These are phyloP conservation scores for Tuta absoluta DNA, from an alignment of 2,888 invertebrate genomes.

Conservation along the genomic window DNA sequence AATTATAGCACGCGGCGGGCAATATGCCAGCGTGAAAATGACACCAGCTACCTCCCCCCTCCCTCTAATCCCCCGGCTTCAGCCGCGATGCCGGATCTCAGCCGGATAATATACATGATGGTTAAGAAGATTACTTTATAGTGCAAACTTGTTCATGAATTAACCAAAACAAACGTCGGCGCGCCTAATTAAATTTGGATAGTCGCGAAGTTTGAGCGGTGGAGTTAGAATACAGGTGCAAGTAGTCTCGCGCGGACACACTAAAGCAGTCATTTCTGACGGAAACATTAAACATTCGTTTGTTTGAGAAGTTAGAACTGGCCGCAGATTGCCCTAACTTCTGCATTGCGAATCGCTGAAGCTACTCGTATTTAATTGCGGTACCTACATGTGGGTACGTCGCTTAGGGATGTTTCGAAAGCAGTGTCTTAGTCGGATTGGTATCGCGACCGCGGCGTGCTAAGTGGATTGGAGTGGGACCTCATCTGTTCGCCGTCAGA, in stretches of 20 bases:
- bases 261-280: constrained; percentile 46
- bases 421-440: constrained; percentile 50
- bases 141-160: constrained; percentile 60
- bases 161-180: constrained; percentile 54
- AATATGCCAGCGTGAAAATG: constrained; percentile 68
- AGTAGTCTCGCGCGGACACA: constrained; percentile 42
- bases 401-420: constrained; percentile 40
- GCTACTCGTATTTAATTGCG: constrained; percentile 21
- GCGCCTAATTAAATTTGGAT: constrained; percentile 65
- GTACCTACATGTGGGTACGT: background rate
- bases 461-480: constrained; percentile 80
- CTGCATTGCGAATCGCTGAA: constrained; percentile 33
- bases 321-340: constrained; percentile 23
- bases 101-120: constrained; percentile 60
- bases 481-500: constrained; percentile 77
- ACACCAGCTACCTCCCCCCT: constrained; percentile 50
- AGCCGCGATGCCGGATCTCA: constrained; percentile 51
- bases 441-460: constrained; percentile 69
- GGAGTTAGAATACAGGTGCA: constrained; percentile 55
- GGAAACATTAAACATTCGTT: constrained; percentile 48
- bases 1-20: constrained; percentile 63
- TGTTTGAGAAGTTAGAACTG: constrained; percentile 41
- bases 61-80: constrained; percentile 49
- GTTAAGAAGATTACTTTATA: constrained; percentile 58
- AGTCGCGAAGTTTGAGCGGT: constrained; percentile 44